Evolutionary conservation across 92 coral and sea anemone genomes (phyloP).

Genomic region (Epizoanthus illoricatus): DNA sequence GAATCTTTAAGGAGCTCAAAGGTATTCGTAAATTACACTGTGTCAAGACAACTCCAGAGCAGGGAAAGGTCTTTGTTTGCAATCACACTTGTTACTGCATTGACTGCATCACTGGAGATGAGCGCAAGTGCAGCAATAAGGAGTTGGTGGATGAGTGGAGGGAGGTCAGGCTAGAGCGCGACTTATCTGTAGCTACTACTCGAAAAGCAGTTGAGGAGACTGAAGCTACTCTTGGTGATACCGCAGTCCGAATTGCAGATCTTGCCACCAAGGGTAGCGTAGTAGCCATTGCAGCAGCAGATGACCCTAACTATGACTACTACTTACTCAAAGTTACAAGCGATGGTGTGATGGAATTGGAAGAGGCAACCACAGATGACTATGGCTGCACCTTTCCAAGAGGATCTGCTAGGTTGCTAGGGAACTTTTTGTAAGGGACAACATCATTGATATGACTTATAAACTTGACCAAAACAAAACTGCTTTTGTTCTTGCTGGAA

Average conservation of each 20-base stretch:
- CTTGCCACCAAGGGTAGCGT: conserved; percentile 41
- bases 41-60: conserved; percentile 37
- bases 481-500: conserved; percentile 47
- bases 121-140: conserved; percentile 49
- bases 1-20: conserved; percentile 44
- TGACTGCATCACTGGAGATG: conserved; percentile 48
- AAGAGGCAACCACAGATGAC: conserved; percentile 48
- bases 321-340: conserved; percentile 55
- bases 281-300: conserved; percentile 61
- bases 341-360: conserved; percentile 54
- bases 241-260: conserved; percentile 46
- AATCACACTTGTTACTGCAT: conserved; percentile 50
- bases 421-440: conserved; percentile 44
- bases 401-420: conserved; percentile 32
- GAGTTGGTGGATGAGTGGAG: conserved; percentile 65
- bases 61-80: conserved; percentile 36
- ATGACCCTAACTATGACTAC: conserved; percentile 60
- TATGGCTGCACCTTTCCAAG: conserved; percentile 42
- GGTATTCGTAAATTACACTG: conserved; percentile 50
- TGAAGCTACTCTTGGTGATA: conserved; percentile 46
- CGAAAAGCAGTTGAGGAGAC: conserved; percentile 41
- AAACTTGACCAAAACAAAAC: conserved; percentile 38
- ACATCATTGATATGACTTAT: conserved; percentile 49
- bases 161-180: conserved; percentile 49
- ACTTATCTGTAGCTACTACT: conserved; percentile 54